Evolutionary conservation across 1,140 invertebrate species (phyloP), one percentile per base, ranked within the genome.

Genomic region (Magallana gigas): DNA sequence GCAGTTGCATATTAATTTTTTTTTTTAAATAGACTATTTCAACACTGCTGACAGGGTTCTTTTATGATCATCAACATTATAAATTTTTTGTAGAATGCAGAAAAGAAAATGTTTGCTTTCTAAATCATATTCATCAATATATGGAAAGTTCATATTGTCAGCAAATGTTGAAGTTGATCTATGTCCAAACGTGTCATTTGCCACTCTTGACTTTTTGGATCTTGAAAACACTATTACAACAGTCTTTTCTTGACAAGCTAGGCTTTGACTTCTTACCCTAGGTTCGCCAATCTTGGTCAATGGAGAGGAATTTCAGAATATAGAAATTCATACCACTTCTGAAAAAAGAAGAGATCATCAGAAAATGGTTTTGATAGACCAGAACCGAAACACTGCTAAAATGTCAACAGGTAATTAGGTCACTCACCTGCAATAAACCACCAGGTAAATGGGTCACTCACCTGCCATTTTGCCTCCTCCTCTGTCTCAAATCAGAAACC

Each of bases 271-370:
- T 76, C 68, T 76, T 76, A 76, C 68, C 23, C 3, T 76, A 95
- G 94, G 94, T 57, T 94, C 94, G 58, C 93, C 94, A n/a, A 93
- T 95, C 4, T 91, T 95, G 83, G 92, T 95, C 59, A 94, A 95
- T 90, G 94, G 94, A 58, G 94, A 95, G 88, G 94, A 95, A 91
- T 95, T 93, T 92, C 93, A 94, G 87, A 95, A 94, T 88, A 94
- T 94, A 48, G 94, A 94, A 86, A 92, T 94, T 23, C 86, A 90
- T n/a, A 88, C 64, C 18, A 83, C 87, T 11, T 82, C 62, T 8
- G 81, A 84, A 12, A 57, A 80, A 71, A 84, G 16, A n/a, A 83
- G 64, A 71, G 64, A 57, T n/a, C 23, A 36, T 48, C 14, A 84
- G 57, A 36, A 59, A 48, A 56, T 36, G 59, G 80, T 90, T 11